Evolutionary conservation across 2,797 vertebrate genomes (phyloP).

Genomic region (Etheostoma nigrum): DNA sequence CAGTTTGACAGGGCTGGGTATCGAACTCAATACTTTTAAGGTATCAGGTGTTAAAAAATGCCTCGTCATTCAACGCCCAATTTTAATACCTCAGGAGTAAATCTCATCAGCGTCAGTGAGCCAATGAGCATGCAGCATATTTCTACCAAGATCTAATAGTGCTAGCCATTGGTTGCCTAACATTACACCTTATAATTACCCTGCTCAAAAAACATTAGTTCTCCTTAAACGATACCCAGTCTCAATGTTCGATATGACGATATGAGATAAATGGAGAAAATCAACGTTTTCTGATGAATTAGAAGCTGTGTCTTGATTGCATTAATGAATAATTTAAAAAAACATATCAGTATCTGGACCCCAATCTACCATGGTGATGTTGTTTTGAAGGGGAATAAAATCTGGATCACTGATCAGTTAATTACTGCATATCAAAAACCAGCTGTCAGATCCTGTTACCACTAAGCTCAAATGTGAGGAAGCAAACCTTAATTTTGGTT

Average conservation of each 20-base stretch:
- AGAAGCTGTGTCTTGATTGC: not conserved
- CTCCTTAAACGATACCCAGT: too few relatives aligned
- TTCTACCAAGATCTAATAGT: too few relatives aligned
- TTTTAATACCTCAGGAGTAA: too few relatives aligned
- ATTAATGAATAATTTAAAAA: not conserved
- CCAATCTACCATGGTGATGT: not conserved
- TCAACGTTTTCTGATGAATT: not conserved
- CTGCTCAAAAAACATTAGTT: too few relatives aligned
- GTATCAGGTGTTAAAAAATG: too few relatives aligned
- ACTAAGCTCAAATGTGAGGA: not conserved
- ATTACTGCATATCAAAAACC: slow-evolving; percentile 1
- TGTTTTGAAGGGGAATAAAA: slow-evolving; percentile 4
- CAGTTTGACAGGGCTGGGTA: not conserved
- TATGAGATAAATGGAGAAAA: not conserved
- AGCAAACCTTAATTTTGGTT: too few relatives aligned
- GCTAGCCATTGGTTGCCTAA: too few relatives aligned
- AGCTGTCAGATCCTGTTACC: not conserved
- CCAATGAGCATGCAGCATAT: too few relatives aligned
- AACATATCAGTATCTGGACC: not conserved
- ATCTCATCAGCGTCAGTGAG: too few relatives aligned
- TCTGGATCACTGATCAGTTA: slow-evolving; percentile 5
- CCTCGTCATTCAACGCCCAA: too few relatives aligned
- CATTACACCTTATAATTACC: too few relatives aligned
- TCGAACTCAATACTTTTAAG: too few relatives aligned
- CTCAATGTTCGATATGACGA: not conserved